Base-by-base conservation (phyloP, 2,888 invertebrate species). In the Sipha maydis region DNA sequence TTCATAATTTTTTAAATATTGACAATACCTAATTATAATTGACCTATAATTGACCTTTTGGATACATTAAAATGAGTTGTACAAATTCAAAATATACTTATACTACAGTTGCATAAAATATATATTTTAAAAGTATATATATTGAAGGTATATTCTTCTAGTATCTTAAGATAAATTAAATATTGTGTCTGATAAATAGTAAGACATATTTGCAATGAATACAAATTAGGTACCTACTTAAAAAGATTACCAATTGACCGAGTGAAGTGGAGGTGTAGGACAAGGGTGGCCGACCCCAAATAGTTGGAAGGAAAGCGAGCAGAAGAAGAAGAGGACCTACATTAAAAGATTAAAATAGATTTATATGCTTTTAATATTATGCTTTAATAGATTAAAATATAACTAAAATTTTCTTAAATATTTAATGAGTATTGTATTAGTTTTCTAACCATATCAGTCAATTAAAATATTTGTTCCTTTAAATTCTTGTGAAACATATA, bases 371-470 rank as follows among this genome's bases (percentile, higher is more conserved):
- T 9, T 67, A 28, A 80, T 67, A 34, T 79, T 14, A 56, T 79
- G n/a, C 19, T 28, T 80, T 41, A 9, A 3, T 17, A 69, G 67
- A 80, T 80, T 19, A 41, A 67, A 80, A 28, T 28, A 5, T 41
- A 80, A 38, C 38, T 80, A 4, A 11, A 67, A 67, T 17, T 73
- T 25, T 83, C 17, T 83, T 0, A 73, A 54, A 17, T 31, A 31
- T 71, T 83, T 54, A 34, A 83, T 83, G 25, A 31, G 25, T n/a
- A 48, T 83, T 83, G 34, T 56, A n/a, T 56, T 83, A 19, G 17
- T 73, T 48, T 73, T 73, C 34, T 28, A 73, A n/a, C 7, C 34
- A 54, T 73, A 34, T 11, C 25, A 54, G 31, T 34, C 34, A 21
- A 38, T 80, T 41, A 67, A 7, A 41, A n/a, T n/a, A n/a, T n/a